These are phyloP conservation scores for Hyperoodon ampullatus DNA, from an alignment of 2,113 vertebrate genomes.

Conservation along the genomic window DNA sequence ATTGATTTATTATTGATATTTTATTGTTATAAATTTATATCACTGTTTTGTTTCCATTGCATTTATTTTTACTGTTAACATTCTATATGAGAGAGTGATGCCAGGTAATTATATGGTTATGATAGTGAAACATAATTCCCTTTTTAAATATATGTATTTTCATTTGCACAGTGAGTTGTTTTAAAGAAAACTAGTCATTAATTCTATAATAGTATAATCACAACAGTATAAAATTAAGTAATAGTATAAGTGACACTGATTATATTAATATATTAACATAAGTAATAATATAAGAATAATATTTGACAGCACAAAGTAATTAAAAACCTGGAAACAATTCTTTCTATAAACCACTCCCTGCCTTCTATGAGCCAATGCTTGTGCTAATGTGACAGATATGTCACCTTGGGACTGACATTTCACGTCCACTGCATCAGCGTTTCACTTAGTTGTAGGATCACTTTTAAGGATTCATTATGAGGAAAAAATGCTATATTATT, in stretches of 20 bases:
- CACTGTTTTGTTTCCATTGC: not conserved
- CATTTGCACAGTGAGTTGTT: not conserved
- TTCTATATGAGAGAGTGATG: not conserved
- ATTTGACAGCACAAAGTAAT: constrained; percentile 59
- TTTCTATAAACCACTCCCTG: not conserved
- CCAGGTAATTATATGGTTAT: not conserved
- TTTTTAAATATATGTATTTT: not conserved
- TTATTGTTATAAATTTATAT: not conserved
- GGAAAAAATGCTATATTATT: not conserved
- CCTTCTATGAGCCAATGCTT: not conserved
- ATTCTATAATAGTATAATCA: not conserved
- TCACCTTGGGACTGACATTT: constrained; percentile 33
- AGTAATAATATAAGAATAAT: not conserved
- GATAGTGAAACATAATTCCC: not conserved
- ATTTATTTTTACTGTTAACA: not conserved
- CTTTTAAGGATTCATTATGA: constrained; percentile 31
- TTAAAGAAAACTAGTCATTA: not conserved
- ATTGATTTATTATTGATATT: not conserved
- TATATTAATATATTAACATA: not conserved
- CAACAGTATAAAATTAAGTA: not conserved
- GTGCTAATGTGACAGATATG: constrained; percentile 53
- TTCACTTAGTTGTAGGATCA: constrained; percentile 32
- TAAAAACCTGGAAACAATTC: constrained; percentile 59
- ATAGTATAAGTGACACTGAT: not conserved
- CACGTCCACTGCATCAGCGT: constrained; percentile 54